A percentile compares a stretch with the other conserved stretches of the same genome.
Evolutionary conservation across 2,888 invertebrate genomes (phyloP).

Genomic region (Smittia aterrima): DNA sequence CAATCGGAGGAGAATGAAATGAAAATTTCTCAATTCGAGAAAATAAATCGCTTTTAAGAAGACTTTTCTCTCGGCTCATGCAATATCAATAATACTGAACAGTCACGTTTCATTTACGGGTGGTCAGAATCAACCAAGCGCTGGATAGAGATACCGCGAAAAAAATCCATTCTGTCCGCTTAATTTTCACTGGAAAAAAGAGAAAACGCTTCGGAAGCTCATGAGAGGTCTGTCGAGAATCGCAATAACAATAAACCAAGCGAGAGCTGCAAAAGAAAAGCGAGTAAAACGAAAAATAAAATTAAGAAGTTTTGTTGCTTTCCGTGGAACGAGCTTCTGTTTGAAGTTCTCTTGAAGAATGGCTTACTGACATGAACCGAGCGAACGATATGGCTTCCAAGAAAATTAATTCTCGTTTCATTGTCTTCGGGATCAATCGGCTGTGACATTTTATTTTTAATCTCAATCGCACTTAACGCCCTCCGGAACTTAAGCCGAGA

Average conservation of each 20-base stretch:
- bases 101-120: slow-evolving; percentile 35
- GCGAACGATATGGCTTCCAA: neutral
- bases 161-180: neutral
- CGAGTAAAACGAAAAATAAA: slow-evolving; percentile 26
- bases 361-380: neutral
- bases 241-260: slow-evolving; percentile 31
- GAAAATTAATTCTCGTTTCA: slow-evolving; percentile 19
- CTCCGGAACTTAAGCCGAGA: neutral
- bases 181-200: slow-evolving; percentile 36
- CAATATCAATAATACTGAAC: slow-evolving; percentile 38
- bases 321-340: neutral
- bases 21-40: slow-evolving; percentile 19
- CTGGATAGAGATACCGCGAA: slow-evolving; percentile 11
- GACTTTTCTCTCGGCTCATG: neutral
- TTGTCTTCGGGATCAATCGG: slow-evolving; percentile 28
- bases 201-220: slow-evolving; percentile 31
- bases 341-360: neutral
- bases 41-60: slow-evolving; percentile 11
- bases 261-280: slow-evolving; percentile 1
- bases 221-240: slow-evolving; percentile 30
- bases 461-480: slow-evolving; percentile 37
- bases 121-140: slow-evolving; percentile 12
- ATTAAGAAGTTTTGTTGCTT: slow-evolving; percentile 25
- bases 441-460: slow-evolving; percentile 33
- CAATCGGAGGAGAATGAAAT: neutral